Percentiles rank a stretch among this genome's conserved stretches.
Evolutionary conservation across 1,140 invertebrate genomes (phyloP).

Genomic region (Apis laboriosa): DNA sequence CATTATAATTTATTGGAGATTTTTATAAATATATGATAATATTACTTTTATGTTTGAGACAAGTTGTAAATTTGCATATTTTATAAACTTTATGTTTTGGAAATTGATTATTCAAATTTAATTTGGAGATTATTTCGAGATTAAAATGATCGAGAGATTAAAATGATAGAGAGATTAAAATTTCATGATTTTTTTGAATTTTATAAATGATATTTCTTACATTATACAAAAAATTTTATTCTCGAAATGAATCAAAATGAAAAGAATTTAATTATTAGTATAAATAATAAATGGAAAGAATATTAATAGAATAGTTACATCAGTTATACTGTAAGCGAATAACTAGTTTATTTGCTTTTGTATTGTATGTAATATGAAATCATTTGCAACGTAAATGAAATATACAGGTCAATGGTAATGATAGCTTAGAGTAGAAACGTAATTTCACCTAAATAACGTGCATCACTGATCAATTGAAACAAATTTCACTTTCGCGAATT

Average conservation of each 20-base stretch:
- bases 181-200: no score
- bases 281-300: not conserved
- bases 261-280: not conserved
- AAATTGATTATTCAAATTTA: not conserved
- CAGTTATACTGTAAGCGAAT: not conserved
- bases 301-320: constrained; percentile 26
- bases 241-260: not conserved
- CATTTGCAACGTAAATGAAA: constrained; percentile 38
- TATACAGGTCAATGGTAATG: constrained; percentile 44
- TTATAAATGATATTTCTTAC: no score
- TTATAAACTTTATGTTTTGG: no score
- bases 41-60: no score
- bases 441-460: constrained; percentile 56
- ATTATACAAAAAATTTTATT: not conserved
- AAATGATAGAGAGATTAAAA: not conserved
- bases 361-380: constrained; percentile 34
- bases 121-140: not conserved
- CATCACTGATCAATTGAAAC: constrained; percentile 30
- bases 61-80: no score
- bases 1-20: no score
- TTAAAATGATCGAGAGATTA: not conserved
- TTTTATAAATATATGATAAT: no score
- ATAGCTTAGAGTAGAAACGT: constrained; percentile 48
- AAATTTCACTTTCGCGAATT: constrained; percentile 51
- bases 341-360: constrained; percentile 30